Evolutionary conservation across 2,797 vertebrate genomes (phyloP).

Genomic region (Anolis apletophallus): DNA sequence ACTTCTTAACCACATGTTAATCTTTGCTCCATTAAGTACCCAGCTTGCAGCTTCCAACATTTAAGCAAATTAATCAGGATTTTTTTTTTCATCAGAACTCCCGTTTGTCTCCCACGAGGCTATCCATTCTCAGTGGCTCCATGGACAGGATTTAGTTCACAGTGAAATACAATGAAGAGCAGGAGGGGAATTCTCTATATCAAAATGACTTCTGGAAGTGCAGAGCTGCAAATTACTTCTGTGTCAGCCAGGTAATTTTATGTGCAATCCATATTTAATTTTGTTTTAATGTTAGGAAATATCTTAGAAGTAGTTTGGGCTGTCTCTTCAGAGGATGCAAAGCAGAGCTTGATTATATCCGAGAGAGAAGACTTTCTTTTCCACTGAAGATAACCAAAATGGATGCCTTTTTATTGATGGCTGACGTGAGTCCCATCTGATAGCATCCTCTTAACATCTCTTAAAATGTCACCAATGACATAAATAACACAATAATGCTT

Average conservation of each 20-base stretch:
- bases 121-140: not conserved
- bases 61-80: conserved; percentile 3
- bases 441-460: conserved; percentile 18
- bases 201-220: conserved; percentile 43
- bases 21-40: not conserved
- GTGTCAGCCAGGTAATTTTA: not conserved
- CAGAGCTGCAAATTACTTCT: conserved; percentile 20
- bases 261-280: conserved; percentile 27
- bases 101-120: not conserved
- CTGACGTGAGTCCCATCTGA: conserved; percentile 19
- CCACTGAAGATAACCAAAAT: not conserved
- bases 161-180: not conserved
- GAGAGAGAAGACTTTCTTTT: not conserved
- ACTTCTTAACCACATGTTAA: conserved; percentile 4
- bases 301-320: not conserved
- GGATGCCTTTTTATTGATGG: conserved; percentile 27
- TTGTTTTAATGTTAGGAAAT: conserved; percentile 12
- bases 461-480: conserved; percentile 43
- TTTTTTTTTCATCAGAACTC: not conserved
- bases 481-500: conserved; percentile 46
- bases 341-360: not conserved
- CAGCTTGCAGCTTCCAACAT: not conserved
- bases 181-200: conserved; percentile 42
- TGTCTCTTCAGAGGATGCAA: not conserved
- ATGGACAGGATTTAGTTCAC: not conserved